Evolutionary conservation across 2,113 vertebrate genomes (phyloP), one percentile per base, ranked within the genome.

Genomic region (Dipodomys stephensi): DNA sequence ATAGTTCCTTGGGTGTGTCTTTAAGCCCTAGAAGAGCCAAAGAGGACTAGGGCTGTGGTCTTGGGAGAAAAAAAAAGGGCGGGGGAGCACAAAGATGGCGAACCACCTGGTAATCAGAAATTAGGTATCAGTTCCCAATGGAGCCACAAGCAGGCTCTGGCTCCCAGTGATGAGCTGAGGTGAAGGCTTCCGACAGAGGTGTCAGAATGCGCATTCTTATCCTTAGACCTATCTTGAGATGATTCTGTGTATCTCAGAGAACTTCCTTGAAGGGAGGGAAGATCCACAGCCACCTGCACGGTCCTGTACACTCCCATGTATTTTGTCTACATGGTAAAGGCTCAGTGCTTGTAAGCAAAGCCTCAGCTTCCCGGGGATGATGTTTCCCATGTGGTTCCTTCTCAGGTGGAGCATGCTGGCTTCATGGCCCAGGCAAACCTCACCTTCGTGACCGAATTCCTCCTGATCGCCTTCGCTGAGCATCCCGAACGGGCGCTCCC

Each of bases 391-490:
- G 16, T 16, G 39, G 1, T 18, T 5, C 4, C 2, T 39, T 46
- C 30, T 49, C 68, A 64, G 46, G n/a, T 8, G 1, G 18, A 57
- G 53, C 53, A 4, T 25, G 32, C 12, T 22, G 64, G 60, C 62
- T 64, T 67, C 92, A 97, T 91, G 93, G 92, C 83, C 35, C n/a
- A 84, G 67, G 67, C 91, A 60, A 96, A 94, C 53, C 35, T 95
- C 30, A 96, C 91, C 49, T 76, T 80, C 1, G 93, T 96, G 81
- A 94, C 90, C 0, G 84, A 97, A 15, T 94, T 96, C n/a, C 67
- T 97, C 74, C 97, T 97, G 1, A 19, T 69, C 0, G 96, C 94
- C 0, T 97, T 96, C 91, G 85, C 88, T 1, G 89, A 95, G 0
- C 27, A 18, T 16, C 95, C 95, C 0, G 88, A 90, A 20, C 1